Evolutionary conservation across 2,888 invertebrate species (phyloP).

Genomic region (Leptinotarsa peninsularis): DNA sequence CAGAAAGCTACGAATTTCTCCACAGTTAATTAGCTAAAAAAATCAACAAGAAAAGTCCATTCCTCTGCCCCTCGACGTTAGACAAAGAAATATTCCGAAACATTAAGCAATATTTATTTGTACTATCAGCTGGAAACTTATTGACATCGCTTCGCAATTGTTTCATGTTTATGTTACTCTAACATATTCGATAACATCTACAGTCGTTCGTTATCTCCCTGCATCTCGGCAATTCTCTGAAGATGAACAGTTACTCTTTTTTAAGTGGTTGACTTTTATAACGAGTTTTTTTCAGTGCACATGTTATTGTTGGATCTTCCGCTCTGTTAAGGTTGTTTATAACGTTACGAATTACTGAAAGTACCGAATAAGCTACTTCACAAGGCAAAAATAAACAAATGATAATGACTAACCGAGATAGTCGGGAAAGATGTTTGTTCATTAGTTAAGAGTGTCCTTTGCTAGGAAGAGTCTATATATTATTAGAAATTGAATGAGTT

Average conservation of each 20-base stretch:
- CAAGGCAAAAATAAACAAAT: neutral
- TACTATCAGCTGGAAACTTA: neutral
- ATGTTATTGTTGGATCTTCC: slow-evolving; percentile 15
- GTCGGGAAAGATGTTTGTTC: neutral
- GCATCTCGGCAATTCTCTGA: slow-evolving; percentile 10
- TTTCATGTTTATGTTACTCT: slow-evolving; percentile 9
- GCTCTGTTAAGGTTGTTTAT: slow-evolving; percentile 15
- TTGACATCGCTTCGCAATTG: slow-evolving; percentile 7
- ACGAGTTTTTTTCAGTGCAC: slow-evolving; percentile 4
- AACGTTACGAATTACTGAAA: neutral
- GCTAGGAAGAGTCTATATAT: too few relatives aligned
- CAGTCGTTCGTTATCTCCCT: neutral
- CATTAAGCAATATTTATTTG: slow-evolving; percentile 13
- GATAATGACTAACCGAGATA: neutral
- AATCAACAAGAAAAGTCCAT: neutral
- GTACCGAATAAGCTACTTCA: slow-evolving; percentile 12
- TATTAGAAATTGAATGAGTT: too few relatives aligned
- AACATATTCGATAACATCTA: slow-evolving; percentile 10
- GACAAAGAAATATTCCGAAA: neutral
- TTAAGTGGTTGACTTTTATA: slow-evolving; percentile 12
- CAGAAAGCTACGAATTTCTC: too few relatives aligned
- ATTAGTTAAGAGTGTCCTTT: neutral
- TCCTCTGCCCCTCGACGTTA: neutral
- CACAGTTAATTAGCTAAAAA: neutral
- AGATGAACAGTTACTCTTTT: neutral